Percentiles rank a stretch among this genome's conserved stretches.
Evolutionary conservation across 2,888 invertebrate species (phyloP).

Genomic region (Rhimphoctona megacephalus): DNA sequence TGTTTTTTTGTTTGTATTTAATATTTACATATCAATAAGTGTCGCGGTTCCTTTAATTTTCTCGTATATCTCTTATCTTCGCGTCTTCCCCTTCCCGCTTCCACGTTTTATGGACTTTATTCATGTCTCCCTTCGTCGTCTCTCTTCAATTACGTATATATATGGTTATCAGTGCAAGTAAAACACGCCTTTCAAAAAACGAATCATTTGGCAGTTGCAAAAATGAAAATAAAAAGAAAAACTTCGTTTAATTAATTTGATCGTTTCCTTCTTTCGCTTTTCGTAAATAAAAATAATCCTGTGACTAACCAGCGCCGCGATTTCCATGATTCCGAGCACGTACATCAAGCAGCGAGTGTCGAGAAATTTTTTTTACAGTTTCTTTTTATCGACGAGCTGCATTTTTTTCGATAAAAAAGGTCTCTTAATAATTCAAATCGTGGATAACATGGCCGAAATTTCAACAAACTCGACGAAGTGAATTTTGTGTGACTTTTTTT

Average conservation of each 20-base stretch:
- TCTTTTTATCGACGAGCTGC: not conserved
- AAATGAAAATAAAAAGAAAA: not conserved
- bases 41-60: conserved; percentile 65
- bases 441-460: not conserved
- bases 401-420: not conserved
- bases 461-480: not conserved
- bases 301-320: conserved; percentile 69
- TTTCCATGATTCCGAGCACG: conserved; percentile 76
- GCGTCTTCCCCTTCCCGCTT: conserved; percentile 57
- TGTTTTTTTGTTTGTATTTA: conserved; percentile 72
- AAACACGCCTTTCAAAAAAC: not conserved
- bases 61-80: conserved; percentile 60
- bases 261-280: conserved; percentile 17
- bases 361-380: not conserved
- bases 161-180: conserved; percentile 71
- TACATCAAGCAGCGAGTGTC: not conserved
- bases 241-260: not conserved
- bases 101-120: conserved; percentile 64
- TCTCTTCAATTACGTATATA: conserved; percentile 78
- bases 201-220: conserved; percentile 15
- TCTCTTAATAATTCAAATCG: not conserved
- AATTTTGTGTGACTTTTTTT: not conserved
- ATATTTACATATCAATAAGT: conserved; percentile 80
- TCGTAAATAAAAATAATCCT: conserved; percentile 29
- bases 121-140: conserved; percentile 64